Evolutionary conservation across 2,888 invertebrate species (phyloP), one percentile per base, ranked within the genome.

Genomic region (Pecten maximus): DNA sequence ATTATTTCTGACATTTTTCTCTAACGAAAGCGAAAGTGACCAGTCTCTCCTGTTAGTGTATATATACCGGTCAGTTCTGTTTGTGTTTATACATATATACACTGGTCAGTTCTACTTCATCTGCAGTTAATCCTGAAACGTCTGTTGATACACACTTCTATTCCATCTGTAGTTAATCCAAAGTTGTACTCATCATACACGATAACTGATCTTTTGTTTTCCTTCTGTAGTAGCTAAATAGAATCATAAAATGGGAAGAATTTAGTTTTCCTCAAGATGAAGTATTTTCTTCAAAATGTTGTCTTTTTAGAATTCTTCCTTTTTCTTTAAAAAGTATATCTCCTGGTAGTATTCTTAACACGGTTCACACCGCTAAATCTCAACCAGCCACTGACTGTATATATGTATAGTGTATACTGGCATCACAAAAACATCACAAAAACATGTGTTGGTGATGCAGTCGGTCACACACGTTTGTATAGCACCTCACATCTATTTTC

Each of bases 121-220:
- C 60, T 88, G 88, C 88, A 50, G 39, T 89, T 74, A 74, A 89
- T 40, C 23, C 54, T 40, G 74, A 54, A 89, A 40, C 40, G 74
- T 89, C 89, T 39, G 89, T 40, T 60, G 40, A 88, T 48, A 19
- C 88, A 54, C 60, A 54, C 40, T 88, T 60, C 88, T 60, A 40
- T 89, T 60, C 40, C 40, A 89, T 86, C 39, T 74, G 74, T 74
- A 35, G 74, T 35, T 74, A 74, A 74, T 74, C 74, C 74, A 74
- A 12, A 3, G 10, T 10, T 23, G 12, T 28, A 10, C 8, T 44
- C 35, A 74, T 35, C 74, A 35, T 35, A 74, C 74, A 74, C n/a
- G 23, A 74, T 35, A 8, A 35, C 35, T 28, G 1, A 1, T 28
- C 10, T 2, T 23, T 35, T 35, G 35, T 35, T 35, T 74, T 74